A percentile compares a stretch with the other conserved stretches of the same genome.
These are phyloP conservation scores for Chouioia cunea DNA, from an alignment of 2,888 invertebrate genomes.

Conservation along the genomic window DNA sequence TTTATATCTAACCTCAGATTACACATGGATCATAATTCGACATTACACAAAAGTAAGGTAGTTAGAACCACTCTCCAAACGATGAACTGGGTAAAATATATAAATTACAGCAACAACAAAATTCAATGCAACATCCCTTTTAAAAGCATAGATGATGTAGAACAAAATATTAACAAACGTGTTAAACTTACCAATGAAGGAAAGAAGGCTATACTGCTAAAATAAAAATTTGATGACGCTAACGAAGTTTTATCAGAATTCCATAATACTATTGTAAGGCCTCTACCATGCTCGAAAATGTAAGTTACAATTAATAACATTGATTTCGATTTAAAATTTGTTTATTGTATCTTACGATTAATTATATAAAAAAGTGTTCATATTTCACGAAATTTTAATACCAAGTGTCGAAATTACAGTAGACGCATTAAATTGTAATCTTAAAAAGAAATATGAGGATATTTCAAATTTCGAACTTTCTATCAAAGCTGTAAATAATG, in stretches of 20 bases:
- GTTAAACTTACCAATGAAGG: no score
- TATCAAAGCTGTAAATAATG: not conserved
- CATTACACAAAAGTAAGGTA: no score
- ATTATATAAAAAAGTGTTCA: slow-evolving; percentile 41
- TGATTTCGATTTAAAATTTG: slow-evolving; percentile 41
- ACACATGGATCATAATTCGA: no score
- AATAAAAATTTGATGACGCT: slow-evolving; percentile 37
- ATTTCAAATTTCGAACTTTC: slow-evolving; percentile 18
- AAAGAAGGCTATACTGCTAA: slow-evolving; percentile 42
- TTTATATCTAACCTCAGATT: no score
- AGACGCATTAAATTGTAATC: not conserved
- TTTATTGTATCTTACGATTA: slow-evolving; percentile 47
- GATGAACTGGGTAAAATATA: no score
- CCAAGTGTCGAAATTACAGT: slow-evolving; percentile 33
- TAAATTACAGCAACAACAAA: no score
- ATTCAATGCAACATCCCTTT: no score
- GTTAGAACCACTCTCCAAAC: no score
- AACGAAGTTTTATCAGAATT: slow-evolving; percentile 44
- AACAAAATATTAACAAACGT: no score
- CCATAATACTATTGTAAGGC: slow-evolving; percentile 44
- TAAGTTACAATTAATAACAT: slow-evolving; percentile 43
- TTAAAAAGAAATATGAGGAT: not conserved
- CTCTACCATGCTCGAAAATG: slow-evolving; percentile 38
- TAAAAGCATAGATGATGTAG: no score
- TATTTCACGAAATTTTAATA: slow-evolving; percentile 48